These are phyloP conservation scores for Lasiommata megera DNA, from an alignment of 2,888 invertebrate species.

Conservation along the genomic window DNA sequence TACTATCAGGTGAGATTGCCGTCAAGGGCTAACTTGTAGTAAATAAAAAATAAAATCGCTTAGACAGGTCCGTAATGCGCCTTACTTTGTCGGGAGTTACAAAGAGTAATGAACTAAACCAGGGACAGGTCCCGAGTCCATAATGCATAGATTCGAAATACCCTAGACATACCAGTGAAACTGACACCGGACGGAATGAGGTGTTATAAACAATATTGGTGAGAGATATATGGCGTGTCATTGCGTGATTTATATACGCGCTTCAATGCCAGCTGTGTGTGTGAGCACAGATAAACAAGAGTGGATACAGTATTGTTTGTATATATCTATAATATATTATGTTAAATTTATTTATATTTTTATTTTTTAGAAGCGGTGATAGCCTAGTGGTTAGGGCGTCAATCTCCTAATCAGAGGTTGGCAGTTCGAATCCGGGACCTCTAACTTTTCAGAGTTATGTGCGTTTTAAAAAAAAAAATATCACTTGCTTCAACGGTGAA, in stretches of 20 bases:
- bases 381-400: no score
- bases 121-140: not conserved
- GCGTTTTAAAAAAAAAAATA: no score
- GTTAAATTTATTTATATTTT: no score
- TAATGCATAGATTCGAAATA: not conserved
- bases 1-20: no score
- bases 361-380: no score
- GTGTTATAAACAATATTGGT: conserved; percentile 54
- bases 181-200: conserved; percentile 40
- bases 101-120: not conserved
- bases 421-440: no score
- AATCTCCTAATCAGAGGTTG: no score
- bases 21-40: no score
- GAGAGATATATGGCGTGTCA: conserved; percentile 70
- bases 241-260: conserved; percentile 63
- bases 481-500: no score
- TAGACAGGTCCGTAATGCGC: not conserved
- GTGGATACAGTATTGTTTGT: conserved; percentile 35
- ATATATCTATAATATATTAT: no score
- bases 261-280: conserved; percentile 34
- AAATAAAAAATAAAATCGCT: not conserved
- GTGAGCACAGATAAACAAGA: conserved; percentile 32
- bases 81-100: not conserved
- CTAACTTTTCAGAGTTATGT: no score
- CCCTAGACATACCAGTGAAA: conserved; percentile 7